Percentiles rank a stretch among this genome's conserved stretches.
phyloP scores from a whole-genome alignment of 2,113 vertebrate genomes.

The Gopherus evgoodei region DNA sequence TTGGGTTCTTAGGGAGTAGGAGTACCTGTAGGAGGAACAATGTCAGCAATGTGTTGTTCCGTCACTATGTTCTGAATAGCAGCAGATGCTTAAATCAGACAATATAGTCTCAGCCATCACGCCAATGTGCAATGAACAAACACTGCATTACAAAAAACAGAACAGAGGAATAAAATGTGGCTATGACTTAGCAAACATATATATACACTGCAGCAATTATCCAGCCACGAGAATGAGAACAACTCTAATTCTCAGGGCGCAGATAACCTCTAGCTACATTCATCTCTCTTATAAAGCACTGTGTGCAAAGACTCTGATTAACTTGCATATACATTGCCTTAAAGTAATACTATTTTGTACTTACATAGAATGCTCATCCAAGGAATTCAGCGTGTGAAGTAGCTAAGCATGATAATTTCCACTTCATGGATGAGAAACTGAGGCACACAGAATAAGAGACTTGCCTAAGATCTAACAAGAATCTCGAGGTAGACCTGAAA shows the following conservation, averaged over 20 bases:
- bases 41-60: conserved; percentile 30
- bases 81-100: conserved; percentile 56
- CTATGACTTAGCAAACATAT: conserved; percentile 8
- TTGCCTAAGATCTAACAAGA: conserved; percentile 3
- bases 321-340: conserved; percentile 45
- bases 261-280: not conserved
- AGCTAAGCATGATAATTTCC: not conserved
- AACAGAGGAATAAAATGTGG: not conserved
- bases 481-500: not conserved
- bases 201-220: not conserved
- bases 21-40: conserved; percentile 67
- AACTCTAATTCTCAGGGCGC: conserved; percentile 23
- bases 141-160: not conserved
- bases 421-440: conserved; percentile 4
- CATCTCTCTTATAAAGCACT: conserved; percentile 29
- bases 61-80: conserved; percentile 28
- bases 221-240: not conserved
- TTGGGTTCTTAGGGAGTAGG: conserved; percentile 42
- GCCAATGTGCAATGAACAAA: conserved; percentile 30
- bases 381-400: not conserved
- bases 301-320: conserved; percentile 29
- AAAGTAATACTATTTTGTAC: conserved; percentile 24
- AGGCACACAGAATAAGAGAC: not conserved
- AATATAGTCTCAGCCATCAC: conserved; percentile 24
- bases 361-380: conserved; percentile 14